Evolutionary conservation across 2,888 invertebrate species (phyloP).

Genomic region (Pardosa pseudoannulata): DNA sequence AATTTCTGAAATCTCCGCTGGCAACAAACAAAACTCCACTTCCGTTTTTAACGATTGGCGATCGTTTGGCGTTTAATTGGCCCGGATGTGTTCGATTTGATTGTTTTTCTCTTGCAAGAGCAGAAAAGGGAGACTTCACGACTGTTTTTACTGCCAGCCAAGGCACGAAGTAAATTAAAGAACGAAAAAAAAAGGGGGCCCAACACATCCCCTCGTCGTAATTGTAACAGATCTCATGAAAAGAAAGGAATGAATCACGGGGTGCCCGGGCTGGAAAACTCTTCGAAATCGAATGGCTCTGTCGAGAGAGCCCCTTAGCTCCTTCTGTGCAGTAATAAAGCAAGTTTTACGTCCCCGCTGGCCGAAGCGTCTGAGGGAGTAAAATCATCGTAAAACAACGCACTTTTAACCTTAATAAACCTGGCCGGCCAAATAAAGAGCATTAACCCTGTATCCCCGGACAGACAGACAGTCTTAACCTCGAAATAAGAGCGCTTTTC

Average conservation of each 20-base stretch:
- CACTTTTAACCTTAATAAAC: slow-evolving; percentile 73
- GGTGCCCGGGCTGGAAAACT: slow-evolving; percentile 29
- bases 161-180: slow-evolving; percentile 63
- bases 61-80: slow-evolving; percentile 71
- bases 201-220: slow-evolving; percentile 36
- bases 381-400: slow-evolving; percentile 72
- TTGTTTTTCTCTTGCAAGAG: slow-evolving; percentile 43
- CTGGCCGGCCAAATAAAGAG: slow-evolving; percentile 71
- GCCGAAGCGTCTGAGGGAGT: slow-evolving; percentile 64
- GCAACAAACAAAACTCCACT: slow-evolving; percentile 54
- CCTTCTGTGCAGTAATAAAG: slow-evolving; percentile 69
- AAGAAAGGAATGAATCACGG: slow-evolving; percentile 69
- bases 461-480: slow-evolving; percentile 69
- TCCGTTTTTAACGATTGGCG: slow-evolving; percentile 71
- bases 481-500: slow-evolving; percentile 52
- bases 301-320: slow-evolving; percentile 67
- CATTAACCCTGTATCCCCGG: slow-evolving; percentile 65
- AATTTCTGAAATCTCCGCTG: slow-evolving; percentile 48
- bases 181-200: slow-evolving; percentile 32
- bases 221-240: slow-evolving; percentile 72
- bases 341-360: slow-evolving; percentile 69
- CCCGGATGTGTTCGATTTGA: slow-evolving; percentile 71
- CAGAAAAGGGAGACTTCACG: slow-evolving; percentile 50
- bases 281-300: slow-evolving; percentile 65
- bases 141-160: slow-evolving; percentile 62